A percentile compares a stretch with the other conserved stretches of the same genome.
phyloP scores from a whole-genome alignment of 2,113 vertebrate genomes.

The Antechinus stuartii region DNA sequence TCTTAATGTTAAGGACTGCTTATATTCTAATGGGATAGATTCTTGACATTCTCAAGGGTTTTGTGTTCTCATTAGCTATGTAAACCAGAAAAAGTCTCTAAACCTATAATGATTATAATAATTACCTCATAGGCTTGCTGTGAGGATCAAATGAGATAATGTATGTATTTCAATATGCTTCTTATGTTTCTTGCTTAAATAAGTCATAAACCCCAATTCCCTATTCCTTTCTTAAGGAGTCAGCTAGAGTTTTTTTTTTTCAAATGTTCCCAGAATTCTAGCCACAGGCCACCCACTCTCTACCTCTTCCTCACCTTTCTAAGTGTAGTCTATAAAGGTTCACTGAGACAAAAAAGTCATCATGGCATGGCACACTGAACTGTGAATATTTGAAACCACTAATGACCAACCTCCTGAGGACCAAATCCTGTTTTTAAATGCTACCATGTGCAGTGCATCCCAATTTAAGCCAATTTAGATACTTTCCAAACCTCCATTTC shows the following conservation, averaged over 20 bases:
- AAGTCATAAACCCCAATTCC: neutral
- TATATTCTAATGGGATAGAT: neutral
- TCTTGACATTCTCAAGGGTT: constrained; percentile 1
- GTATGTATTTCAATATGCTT: neutral
- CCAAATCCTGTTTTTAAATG: neutral
- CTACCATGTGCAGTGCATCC: neutral
- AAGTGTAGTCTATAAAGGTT: neutral
- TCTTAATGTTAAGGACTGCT: neutral
- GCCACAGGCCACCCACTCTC: neutral
- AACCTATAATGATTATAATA: neutral
- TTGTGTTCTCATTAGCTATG: neutral
- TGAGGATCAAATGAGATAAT: neutral
- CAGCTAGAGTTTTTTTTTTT: neutral
- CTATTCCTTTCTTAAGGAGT: neutral
- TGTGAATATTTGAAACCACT: constrained; percentile 4
- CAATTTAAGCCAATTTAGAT: constrained; percentile 21
- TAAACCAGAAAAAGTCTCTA: neutral
- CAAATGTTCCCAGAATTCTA: neutral
- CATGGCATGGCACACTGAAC: neutral
- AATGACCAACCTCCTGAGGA: neutral
- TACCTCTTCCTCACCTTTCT: neutral
- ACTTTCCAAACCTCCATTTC: neutral
- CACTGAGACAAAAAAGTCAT: neutral
- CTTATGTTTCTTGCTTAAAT: neutral
- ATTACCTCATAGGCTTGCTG: neutral